Percentiles rank a stretch among this genome's conserved stretches.
These are phyloP conservation scores for Macropus fuliginosus DNA, from an alignment of 2,797 vertebrate genomes.

Conservation along the genomic window DNA sequence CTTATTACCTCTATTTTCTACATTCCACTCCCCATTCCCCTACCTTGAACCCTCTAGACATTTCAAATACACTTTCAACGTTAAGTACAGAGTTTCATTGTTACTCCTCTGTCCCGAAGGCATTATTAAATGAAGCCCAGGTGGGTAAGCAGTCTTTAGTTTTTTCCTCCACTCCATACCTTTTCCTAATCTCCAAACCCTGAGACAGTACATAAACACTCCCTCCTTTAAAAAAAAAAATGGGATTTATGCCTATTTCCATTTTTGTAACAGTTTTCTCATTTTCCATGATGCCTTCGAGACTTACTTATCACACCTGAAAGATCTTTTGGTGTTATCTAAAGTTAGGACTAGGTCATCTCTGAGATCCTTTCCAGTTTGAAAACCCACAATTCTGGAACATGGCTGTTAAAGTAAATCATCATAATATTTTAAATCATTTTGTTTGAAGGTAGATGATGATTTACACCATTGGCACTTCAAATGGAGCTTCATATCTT, in stretches of 20 bases:
- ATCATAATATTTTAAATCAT: not conserved
- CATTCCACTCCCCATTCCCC: not conserved
- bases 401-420: not conserved
- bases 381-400: not conserved
- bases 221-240: not conserved
- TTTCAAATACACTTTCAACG: not conserved
- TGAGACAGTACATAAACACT: rapidly evolving
- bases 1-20: not conserved
- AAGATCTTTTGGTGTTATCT: not conserved
- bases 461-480: not conserved
- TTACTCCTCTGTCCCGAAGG: not conserved
- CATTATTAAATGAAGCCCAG: rapidly evolving
- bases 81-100: not conserved
- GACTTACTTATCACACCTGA: not conserved
- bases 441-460: not conserved
- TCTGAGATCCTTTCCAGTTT: not conserved
- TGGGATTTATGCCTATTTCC: not conserved
- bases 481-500: not conserved
- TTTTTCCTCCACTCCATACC: too few relatives aligned
- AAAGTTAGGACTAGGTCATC: not conserved
- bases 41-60: not conserved
- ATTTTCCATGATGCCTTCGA: not conserved
- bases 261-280: not conserved
- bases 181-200: rapidly evolving
- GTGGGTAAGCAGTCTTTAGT: rapidly evolving